Conservation (phyloP, 2,888 invertebrate species). For the Deilephila porcellus region DNA sequence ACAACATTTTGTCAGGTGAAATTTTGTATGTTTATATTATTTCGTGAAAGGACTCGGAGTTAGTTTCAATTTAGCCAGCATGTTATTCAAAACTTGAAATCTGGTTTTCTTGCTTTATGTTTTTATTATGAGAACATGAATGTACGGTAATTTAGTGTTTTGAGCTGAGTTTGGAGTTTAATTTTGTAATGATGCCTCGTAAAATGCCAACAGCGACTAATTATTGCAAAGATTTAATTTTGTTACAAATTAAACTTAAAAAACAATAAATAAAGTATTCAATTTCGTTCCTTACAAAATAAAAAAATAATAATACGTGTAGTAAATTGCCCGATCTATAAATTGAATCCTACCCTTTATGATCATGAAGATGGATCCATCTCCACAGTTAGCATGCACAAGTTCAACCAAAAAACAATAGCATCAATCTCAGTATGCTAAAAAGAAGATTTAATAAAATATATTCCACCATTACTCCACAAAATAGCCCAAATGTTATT, state of each 20-base stretch:
- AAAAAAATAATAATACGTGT: no score
- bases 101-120: not conserved
- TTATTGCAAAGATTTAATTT: no score
- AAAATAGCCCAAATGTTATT: conserved; percentile 31
- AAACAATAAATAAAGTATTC: no score
- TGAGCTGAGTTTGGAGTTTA: not conserved
- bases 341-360: no score
- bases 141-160: not conserved
- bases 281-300: no score
- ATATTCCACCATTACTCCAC: not conserved
- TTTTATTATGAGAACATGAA: not conserved
- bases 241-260: no score
- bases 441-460: no score
- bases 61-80: not conserved
- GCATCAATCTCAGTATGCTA: no score
- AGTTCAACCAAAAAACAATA: no score
- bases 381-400: no score
- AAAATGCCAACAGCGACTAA: not conserved
- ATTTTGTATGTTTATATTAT: not conserved
- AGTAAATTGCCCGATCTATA: no score
- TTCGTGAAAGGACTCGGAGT: not conserved
- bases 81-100: not conserved
- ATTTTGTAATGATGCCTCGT: not conserved
- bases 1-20: not conserved
- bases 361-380: no score